These are phyloP conservation scores for Myanophis thanlyinensis DNA, from an alignment of 2,113 vertebrate genomes.

Conservation along the genomic window DNA sequence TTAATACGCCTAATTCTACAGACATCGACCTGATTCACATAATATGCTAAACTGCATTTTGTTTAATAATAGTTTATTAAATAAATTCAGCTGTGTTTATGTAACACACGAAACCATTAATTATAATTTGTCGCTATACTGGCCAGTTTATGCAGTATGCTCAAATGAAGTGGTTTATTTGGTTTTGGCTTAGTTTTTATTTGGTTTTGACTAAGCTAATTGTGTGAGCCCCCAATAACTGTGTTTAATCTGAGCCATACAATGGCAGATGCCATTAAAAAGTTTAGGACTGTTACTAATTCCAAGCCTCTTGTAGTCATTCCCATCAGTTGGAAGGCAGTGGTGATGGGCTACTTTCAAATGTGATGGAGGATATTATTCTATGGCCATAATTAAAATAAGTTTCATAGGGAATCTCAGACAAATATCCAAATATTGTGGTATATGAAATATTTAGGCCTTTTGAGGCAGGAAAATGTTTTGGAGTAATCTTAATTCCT, in stretches of 20 bases:
- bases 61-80: background rate
- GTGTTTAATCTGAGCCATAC: background rate
- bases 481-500: background rate
- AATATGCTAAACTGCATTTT: background rate
- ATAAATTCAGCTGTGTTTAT: background rate
- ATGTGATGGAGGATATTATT: background rate
- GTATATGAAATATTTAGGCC: background rate
- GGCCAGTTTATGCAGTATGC: background rate
- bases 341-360: background rate
- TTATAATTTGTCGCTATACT: background rate
- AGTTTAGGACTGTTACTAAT: background rate
- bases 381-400: background rate
- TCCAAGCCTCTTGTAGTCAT: background rate
- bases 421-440: background rate
- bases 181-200: background rate
- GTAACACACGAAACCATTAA: background rate
- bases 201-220: background rate
- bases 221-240: background rate
- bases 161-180: background rate
- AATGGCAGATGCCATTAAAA: background rate
- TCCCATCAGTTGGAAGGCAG: background rate
- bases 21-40: background rate
- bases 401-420: background rate
- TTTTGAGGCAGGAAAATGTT: background rate
- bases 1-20: background rate